These are phyloP conservation scores for Allobates femoralis DNA, from an alignment of 2,797 vertebrate species.

Conservation along the genomic window DNA sequence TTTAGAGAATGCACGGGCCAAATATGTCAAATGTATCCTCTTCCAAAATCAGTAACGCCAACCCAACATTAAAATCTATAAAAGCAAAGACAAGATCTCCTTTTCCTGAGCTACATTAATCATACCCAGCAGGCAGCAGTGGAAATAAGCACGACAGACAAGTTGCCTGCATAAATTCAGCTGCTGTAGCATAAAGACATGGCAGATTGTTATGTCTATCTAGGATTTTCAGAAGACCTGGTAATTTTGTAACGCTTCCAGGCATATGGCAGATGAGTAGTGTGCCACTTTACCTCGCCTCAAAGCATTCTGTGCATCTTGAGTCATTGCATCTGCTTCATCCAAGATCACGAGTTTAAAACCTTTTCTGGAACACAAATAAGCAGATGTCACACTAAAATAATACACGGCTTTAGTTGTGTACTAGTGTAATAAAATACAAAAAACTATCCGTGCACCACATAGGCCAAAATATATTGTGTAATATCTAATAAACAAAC, in stretches of 20 bases:
- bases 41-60: background rate
- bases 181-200: constrained; percentile 37
- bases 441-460: background rate
- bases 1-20: too few species aligned
- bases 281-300: constrained; percentile 85
- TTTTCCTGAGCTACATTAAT: constrained; percentile 5
- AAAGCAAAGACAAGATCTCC: background rate
- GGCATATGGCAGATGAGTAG: constrained; percentile 43
- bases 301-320: constrained; percentile 97
- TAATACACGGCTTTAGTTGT: background rate
- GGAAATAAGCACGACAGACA: constrained; percentile 52
- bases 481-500: background rate
- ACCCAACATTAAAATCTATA: background rate
- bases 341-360: constrained; percentile 98
- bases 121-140: constrained; percentile 61
- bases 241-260: constrained; percentile 43
- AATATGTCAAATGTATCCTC: background rate
- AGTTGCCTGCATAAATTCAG: constrained; percentile 32
- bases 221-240: constrained; percentile 40
- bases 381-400: background rate
- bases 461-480: too few species aligned
- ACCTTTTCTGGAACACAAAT: constrained; percentile 82
- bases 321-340: constrained; percentile 98
- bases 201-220: constrained; percentile 63
- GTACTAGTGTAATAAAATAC: background rate